Base-by-base conservation (phyloP, 1,140 invertebrate genomes). In the Oscheius sp. region DNA sequence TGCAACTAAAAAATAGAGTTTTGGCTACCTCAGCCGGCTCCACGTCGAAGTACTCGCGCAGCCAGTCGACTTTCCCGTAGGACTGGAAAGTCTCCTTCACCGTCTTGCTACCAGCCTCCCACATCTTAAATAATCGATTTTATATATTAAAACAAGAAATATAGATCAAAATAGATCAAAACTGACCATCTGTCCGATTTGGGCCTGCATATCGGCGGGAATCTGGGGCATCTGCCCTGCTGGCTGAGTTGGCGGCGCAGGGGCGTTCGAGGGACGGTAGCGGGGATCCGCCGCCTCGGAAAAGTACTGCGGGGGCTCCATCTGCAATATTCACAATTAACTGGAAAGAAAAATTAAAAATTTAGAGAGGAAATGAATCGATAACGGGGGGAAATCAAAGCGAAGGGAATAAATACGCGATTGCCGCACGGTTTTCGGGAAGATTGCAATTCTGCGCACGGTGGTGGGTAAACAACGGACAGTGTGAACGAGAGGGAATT, bases 151-250 rank as follows among this genome's bases (percentile, higher is more conserved):
- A n/a, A 10, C 29, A 3, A 15, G 36, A 7, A 34, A 52, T 29
- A 35, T 10, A 26, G 28, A 18, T 26, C 23, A 67, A 52, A 18
- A 59, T 7, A 0, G 20, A 18, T 34, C 15, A 15, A 29, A 29
- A 64, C 58, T 35, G 3, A 73, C 70, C 70, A 73, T 73, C 38
- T 73, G 62, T 32, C 70, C 70, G n/a, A 73, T 18, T 28, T 73
- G 70, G 18, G 61, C 61, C n/a, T 73, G 70, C 70, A 73, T 73
- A 65, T 65, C 36, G 35, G 31, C 36, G 10, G 49, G 49, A 55
- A 55, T 55, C 23, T 55, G 49, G 7, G 15, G 7, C 7, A 20
- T 55, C 28, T 55, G 49, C 7, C 28, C 28, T n/a, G n/a, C n/a
- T 23, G 49, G 7, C 15, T 55, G 28, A 7, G 7, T 23, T 55